These are phyloP conservation scores for Aethina tumida DNA, from an alignment of 1,140 invertebrate genomes.

Conservation along the genomic window DNA sequence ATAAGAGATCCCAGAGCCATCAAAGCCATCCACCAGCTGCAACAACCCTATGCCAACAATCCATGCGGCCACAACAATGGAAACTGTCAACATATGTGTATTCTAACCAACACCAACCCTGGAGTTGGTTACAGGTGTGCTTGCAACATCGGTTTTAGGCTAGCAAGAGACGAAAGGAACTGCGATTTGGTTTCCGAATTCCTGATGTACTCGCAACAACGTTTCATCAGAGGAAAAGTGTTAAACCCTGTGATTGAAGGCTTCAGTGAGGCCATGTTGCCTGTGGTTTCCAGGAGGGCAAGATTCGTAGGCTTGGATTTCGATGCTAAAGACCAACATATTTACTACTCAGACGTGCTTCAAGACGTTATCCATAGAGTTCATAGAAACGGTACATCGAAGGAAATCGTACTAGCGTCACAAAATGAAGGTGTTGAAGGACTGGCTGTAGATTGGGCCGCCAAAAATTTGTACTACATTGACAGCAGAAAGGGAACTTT, in stretches of 20 bases:
- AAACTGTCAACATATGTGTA: slow-evolving; percentile 92
- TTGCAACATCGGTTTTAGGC: slow-evolving; percentile 81
- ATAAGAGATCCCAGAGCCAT: slow-evolving; percentile 77
- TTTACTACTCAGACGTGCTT: slow-evolving; percentile 96
- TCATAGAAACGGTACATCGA: slow-evolving; percentile 75
- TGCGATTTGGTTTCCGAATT: slow-evolving; percentile 86
- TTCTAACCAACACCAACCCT: slow-evolving; percentile 73
- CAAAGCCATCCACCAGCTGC: slow-evolving; percentile 67
- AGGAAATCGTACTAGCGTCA: slow-evolving; percentile 87
- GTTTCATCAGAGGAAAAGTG: slow-evolving; percentile 92
- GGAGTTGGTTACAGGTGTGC: slow-evolving; percentile 86
- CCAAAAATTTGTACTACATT: slow-evolving; percentile 96
- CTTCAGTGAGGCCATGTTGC: slow-evolving; percentile 88
- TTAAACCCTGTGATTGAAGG: slow-evolving; percentile 80
- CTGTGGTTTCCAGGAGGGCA: slow-evolving; percentile 80
- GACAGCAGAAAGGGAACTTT: slow-evolving; percentile 92
- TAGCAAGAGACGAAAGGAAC: slow-evolving; percentile 65
- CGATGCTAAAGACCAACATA: slow-evolving; percentile 81
- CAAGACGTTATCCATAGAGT: slow-evolving; percentile 93
- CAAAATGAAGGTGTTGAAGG: slow-evolving; percentile 98
- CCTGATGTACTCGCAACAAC: slow-evolving; percentile 93
- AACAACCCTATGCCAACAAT: slow-evolving; percentile 68
- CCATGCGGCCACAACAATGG: slow-evolving; percentile 87
- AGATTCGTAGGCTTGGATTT: slow-evolving; percentile 97
- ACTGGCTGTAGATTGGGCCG: slow-evolving; percentile 92